Evolutionary conservation across 2,888 invertebrate species (phyloP), one percentile per base, ranked within the genome.

Genomic region (Philaethria dido): DNA sequence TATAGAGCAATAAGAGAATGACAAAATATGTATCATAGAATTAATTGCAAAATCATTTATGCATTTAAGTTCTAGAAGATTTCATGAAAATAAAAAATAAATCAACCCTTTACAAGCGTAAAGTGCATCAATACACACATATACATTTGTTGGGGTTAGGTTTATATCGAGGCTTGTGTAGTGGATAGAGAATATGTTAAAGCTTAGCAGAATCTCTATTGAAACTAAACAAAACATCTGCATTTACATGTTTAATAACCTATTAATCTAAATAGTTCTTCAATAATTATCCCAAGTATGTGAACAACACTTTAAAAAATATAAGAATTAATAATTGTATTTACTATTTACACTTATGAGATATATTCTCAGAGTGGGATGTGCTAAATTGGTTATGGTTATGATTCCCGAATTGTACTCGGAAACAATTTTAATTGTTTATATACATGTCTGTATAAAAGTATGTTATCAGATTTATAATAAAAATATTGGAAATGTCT

Each of bases 401-500:
- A n/a, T n/a, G n/a, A n/a, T n/a, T n/a, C n/a, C n/a, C n/a, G n/a
- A n/a, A n/a, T n/a, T n/a, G n/a, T n/a, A n/a, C n/a, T 33, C 33
- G 9, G 33, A 33, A 25, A 25, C 9, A 14, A 39, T 20, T 52
- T 39, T n/a, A 20, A 39, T 14, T 3, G 1, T 14, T 42, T 5
- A 18, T 16, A 22, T 44, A 45, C 29, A 1, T n/a, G n/a, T n/a
- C n/a, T n/a, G n/a, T n/a, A n/a, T n/a, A n/a, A n/a, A 33, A 13
- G 13, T n/a, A 14, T 2, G 18, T 44, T 47, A 60, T 14, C 8
- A 22, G 45, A 47, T 29, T 44, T 60, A 47, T 60, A 25, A 47
- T 33, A 45, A 33, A 42, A 61, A 64, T 67, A 62, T 69, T 66
- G 68, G 69, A 65, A 55, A 62, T 59, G 45, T 60, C 69, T 71